Percentiles rank a stretch among this genome's conserved stretches.
Evolutionary conservation across 2,888 invertebrate genomes (phyloP).

Genomic region (Lasiommata megera): DNA sequence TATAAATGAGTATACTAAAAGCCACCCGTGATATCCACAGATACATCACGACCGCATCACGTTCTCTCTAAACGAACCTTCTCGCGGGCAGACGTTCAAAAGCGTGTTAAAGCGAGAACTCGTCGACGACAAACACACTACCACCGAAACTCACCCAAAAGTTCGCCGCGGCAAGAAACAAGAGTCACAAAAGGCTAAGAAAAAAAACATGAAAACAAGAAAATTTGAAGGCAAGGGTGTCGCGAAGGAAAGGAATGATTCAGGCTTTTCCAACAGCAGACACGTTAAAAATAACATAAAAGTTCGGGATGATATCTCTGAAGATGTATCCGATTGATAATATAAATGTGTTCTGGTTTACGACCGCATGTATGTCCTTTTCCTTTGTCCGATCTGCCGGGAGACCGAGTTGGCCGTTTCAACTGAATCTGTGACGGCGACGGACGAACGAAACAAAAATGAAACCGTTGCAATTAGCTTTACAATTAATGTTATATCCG

Average conservation of each 20-base stretch:
- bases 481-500: no score
- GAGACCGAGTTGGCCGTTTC: no score
- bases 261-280: constrained; percentile 47
- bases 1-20: not conserved
- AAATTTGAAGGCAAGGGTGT: constrained; percentile 61
- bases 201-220: constrained; percentile 46
- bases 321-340: constrained; percentile 61
- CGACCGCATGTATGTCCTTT: not conserved
- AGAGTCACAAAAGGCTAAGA: constrained; percentile 48
- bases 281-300: constrained; percentile 61
- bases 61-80: constrained; percentile 69
- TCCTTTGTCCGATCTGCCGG: no score
- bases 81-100: constrained; percentile 70
- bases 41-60: constrained; percentile 74
- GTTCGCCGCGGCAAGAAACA: constrained; percentile 45
- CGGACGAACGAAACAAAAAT: no score
- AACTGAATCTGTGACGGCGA: no score
- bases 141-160: constrained; percentile 39
- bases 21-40: constrained; percentile 37
- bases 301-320: constrained; percentile 62
- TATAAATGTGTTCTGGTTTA: constrained; percentile 7
- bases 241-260: constrained; percentile 59
- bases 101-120: constrained; percentile 65
- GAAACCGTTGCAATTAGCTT: no score
- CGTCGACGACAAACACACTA: constrained; percentile 42